Base-by-base conservation (phyloP, 2,797 vertebrate genomes). In the Esox masquinongy region DNA sequence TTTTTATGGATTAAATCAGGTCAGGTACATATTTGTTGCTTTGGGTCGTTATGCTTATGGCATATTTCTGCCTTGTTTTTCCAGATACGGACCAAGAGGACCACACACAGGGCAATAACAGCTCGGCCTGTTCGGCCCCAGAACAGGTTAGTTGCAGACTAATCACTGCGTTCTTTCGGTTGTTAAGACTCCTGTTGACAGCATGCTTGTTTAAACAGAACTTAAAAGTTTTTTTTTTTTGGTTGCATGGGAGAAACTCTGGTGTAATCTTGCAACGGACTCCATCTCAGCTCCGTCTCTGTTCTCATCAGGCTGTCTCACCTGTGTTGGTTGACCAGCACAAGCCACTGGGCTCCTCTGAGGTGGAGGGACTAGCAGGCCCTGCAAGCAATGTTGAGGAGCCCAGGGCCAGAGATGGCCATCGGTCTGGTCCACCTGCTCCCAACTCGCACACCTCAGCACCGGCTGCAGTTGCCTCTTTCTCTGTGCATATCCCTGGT, bases 61-160 rank as follows among this genome's bases (percentile, higher is more conserved):
- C 64, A 36, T 17, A 67, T 11, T 5, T 9, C 17, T 34, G 22
- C 56, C 19, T 26, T 31, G 59, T 19, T 43, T 19, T 77, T 85
- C 80, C 70, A 47, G 82, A 31, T 82, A 84, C 86, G 90, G 94
- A 94, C 5, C 90, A 91, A 84, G 90, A 92, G 31, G 92, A 89
- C 71, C 93, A 92, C 61, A 76, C 86, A 68, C 90, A 91, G 51
- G 88, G 92, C n/a, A 93, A 93, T 74, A 94, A 95, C 82, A 92
- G 88, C 70, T 83, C 83, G 34, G 77, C 84, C 1, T 88, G 87
- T 83, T 84, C 92, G 73, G 85, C 91, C 72, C 82, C 88, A 83
- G 86, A 85, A 73, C 91, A 93, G 94, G 94, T 95, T 74, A 78
- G 90, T 73, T 61, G 63, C 36, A 22, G n/a, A 39, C 34, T 26